Base-by-base conservation (phyloP, 2,888 invertebrate genomes). In the Drepana falcataria region DNA sequence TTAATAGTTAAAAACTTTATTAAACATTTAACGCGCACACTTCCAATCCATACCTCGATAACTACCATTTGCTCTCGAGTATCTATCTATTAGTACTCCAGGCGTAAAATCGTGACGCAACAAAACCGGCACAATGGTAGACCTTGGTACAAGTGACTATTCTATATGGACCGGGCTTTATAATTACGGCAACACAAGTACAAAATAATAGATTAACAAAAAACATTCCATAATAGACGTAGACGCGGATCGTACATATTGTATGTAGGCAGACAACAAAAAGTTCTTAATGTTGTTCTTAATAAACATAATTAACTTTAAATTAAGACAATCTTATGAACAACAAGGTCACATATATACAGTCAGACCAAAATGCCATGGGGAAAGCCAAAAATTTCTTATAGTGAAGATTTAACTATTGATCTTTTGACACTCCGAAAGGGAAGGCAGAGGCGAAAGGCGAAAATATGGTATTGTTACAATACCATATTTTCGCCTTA, bases 71-170 rank as follows among this genome's bases (percentile, higher is more conserved):
- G 78, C 77, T 75, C 21, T 21, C 21, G 75, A 79, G 79, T 77
- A 70, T 79, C 73, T 68, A 59, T 73, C 75, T 76, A 81, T 80
- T 79, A 79, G 72, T 68, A 64, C 65, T 64, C 76, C 77, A 76
- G 71, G 71, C 71, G 70, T 73, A 67, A 64, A 75, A 66, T 77
- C 70, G 77, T 82, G 79, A 79, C 76, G 77, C 75, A 79, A 83
- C 71, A 65, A 69, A 73, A 71, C 71, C 63, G 60, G 65, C 72
- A 83, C 78, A 83, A 85, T 78, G 59, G 73, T 63, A 73, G 74
- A 74, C 81, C 79, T 85, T 78, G 79, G 68, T 75, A 74, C 72
- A 68, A 73, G 74, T 71, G 73, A 73, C 73, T 73, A 74, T 69
- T 68, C 65, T 66, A 65, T 73, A 69, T 65, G 66, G 66, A 71